Base-by-base conservation (phyloP, 2,797 vertebrate genomes). In the Gymnothorax reevesii region DNA sequence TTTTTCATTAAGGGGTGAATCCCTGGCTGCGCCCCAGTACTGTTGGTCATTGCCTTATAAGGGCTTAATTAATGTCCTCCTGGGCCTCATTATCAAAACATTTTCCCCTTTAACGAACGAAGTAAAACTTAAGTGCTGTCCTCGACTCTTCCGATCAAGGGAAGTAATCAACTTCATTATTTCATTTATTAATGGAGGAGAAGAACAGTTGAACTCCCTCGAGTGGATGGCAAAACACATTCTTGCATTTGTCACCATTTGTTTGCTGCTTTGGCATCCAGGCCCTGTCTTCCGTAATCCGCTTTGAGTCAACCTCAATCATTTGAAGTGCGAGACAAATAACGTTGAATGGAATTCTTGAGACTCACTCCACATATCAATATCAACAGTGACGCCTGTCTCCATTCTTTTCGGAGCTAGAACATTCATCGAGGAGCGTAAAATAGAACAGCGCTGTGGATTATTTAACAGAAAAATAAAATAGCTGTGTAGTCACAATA, bases 21-120 rank as follows among this genome's bases (percentile, higher is more conserved):
- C 33, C 2, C 92, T 86, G 93, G 90, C 77, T 91, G 85, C 66
- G 90, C 92, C 73, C 71, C 86, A 85, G 89, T 91, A 90, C 88
- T 91, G 93, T 94, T 91, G 92, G 8, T 22, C 90, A 89, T 92
- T 90, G 89, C 42, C 73, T 91, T 90, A 91, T 17, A 8, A 73
- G 71, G 71, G 57, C 27, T 27, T 55, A 57, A 80, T 73, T 57
- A 64, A 64, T 64, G 0, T 10, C 60, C 60, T 17, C 12, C 60
- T 3, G 15, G 55, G 55, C 8, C 13, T 22, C 20, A 55, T 80
- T 57, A 55, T 84, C 60, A 79, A 85, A 64, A 57, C 9, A 64
- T 55, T 54, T 79, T 17, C 49, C 9, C 75, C 54, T 10, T 54
- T 79, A 42, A 1, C 17, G 22, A 7, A 17, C 13, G 17, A 54